phyloP scores from a whole-genome alignment of 2,797 vertebrate species.

The Chelon auratus region DNA sequence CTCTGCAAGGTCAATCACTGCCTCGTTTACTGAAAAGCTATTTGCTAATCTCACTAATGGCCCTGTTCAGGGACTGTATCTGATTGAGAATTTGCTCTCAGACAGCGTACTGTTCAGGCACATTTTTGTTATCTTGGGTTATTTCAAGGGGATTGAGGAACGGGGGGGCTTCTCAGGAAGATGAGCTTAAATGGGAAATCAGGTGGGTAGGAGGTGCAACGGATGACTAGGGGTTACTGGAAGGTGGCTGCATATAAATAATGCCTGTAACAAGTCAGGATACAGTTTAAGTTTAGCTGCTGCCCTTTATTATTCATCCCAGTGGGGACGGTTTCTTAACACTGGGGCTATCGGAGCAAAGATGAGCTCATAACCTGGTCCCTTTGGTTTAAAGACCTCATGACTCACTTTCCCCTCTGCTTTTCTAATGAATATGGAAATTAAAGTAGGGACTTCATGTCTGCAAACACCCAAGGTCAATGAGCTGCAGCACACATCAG shows the following conservation, averaged over 20 bases:
- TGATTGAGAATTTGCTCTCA: slow-evolving; percentile 44
- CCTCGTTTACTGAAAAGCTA: slow-evolving; percentile 52
- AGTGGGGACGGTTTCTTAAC: slow-evolving; percentile 16
- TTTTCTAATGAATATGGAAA: slow-evolving; percentile 43
- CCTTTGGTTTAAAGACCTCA: slow-evolving; percentile 17
- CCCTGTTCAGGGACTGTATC: slow-evolving; percentile 46
- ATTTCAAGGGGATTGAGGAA: slow-evolving; percentile 44
- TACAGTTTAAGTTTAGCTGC: not conserved
- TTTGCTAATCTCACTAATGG: slow-evolving; percentile 64
- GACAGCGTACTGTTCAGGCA: slow-evolving; percentile 25
- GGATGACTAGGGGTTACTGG: slow-evolving; percentile 27
- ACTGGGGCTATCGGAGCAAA: slow-evolving; percentile 28
- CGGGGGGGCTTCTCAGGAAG: slow-evolving; percentile 6
- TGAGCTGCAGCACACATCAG: not conserved
- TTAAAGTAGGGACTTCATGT: slow-evolving; percentile 10
- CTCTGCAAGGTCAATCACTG: slow-evolving; percentile 59
- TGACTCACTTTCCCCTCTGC: not conserved
- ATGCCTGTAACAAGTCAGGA: no score
- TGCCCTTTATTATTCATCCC: slow-evolving; percentile 43
- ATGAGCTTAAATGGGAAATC: slow-evolving; percentile 37
- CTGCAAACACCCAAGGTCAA: slow-evolving; percentile 35
- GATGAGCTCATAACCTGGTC: slow-evolving; percentile 4
- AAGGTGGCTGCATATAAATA: not conserved
- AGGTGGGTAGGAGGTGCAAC: not conserved
- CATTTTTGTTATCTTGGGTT: slow-evolving; percentile 48